Evolutionary conservation across 2,888 invertebrate genomes (phyloP), one percentile per base, ranked within the genome.

Genomic region (Psylliodes chrysocephalus): DNA sequence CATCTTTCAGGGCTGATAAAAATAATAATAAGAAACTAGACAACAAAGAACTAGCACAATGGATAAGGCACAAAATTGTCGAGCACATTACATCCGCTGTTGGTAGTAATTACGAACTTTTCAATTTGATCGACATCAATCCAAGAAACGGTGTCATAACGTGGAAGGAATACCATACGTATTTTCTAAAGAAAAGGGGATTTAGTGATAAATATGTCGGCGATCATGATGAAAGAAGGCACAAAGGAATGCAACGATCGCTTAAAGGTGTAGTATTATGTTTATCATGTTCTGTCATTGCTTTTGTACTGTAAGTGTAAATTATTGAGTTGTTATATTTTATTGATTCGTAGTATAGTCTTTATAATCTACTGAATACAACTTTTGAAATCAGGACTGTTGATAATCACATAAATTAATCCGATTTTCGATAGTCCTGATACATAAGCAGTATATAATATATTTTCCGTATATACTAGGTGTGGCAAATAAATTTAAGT

Each of bases 101-200:
- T 70, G 84, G 86, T 75, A 87, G 87, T 73, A 91, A 91, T 81
- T 87, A 88, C 55, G 86, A 86, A 0, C 81, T 90, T 14, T 91
- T 91, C 74, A 86, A 87, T 15, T 81, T 85, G 35, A 89, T 91
- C 42, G 91, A 91, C 73, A 85, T 84, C 46, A 84, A 87, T 75
- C 90, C 90, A 0, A 83, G 86, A 65, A 90, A 91, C 76, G 89
- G 88, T 8, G 85, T 88, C 49, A 86, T 94, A 35, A 89, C 89
- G 0, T 94, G 93, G 93, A 89, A 90, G 63, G 93, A 94, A 77
- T 94, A 93, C 76, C 91, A 92, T 78, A 84, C 86, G 0, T 89
- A 89, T 78, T 93, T 92, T 77, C 79, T 93, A 51, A 84, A 89
- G 63, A 88, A 89, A 28, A 87, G 90, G 67, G 91, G 91, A 15